A percentile compares a stretch with the other conserved stretches of the same genome.
These are phyloP conservation scores for Oceanodroma leucorhoa DNA, from an alignment of 2,797 vertebrate genomes.

Conservation along the genomic window DNA sequence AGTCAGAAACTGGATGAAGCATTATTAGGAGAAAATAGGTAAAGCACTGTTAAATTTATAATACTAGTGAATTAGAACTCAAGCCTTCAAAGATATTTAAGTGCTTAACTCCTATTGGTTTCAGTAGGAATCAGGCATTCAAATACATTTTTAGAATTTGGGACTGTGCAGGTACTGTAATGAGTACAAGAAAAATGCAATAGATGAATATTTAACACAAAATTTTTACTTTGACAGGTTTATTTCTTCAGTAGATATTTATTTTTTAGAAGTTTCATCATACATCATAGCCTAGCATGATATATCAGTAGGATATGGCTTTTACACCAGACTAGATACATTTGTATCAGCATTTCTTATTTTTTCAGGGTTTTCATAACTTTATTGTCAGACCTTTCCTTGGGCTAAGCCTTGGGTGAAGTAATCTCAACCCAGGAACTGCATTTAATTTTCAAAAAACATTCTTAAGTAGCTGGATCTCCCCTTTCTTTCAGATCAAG, in stretches of 20 bases:
- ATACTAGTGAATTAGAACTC: not conserved
- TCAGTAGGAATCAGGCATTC: not conserved
- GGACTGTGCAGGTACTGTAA: not conserved
- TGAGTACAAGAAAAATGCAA: not conserved
- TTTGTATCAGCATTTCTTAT: not conserved
- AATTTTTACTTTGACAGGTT: not conserved
- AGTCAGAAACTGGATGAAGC: not conserved
- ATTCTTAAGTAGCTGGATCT: not conserved
- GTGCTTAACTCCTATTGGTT: not conserved
- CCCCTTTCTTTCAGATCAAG: not conserved
- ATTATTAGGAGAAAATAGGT: not conserved
- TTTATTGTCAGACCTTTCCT: not conserved
- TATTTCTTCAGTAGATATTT: not conserved
- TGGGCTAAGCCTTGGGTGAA: not conserved
- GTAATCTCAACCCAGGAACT: not conserved
- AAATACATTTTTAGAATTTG: not conserved
- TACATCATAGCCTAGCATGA: not conserved
- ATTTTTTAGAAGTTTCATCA: not conserved
- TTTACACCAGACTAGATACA: not conserved
- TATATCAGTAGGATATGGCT: not conserved
- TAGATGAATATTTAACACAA: not conserved
- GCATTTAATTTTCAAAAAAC: not conserved
- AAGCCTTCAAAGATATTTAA: not conserved
- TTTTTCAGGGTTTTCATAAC: not conserved
- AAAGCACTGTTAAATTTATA: not conserved